Evolutionary conservation across 2,888 invertebrate species (phyloP), one percentile per base, ranked within the genome.

Genomic region (Epicampocera succincta): DNA sequence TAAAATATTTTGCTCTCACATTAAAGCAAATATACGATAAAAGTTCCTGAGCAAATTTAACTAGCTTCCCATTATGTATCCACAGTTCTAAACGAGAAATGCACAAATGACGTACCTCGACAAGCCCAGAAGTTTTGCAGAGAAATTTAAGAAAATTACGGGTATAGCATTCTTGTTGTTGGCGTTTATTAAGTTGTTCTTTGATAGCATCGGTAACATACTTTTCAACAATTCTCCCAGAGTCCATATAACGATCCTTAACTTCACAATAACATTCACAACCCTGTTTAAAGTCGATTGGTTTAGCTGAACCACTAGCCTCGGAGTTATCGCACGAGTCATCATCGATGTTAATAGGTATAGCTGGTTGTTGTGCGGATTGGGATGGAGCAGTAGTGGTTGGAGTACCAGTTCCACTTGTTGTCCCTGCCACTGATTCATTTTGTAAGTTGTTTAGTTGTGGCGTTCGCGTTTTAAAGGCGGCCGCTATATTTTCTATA

Each of bases 41-140:
- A 69, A 99, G 91, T 91, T 99, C 99, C 90, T 98, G 98, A 0
- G 98, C 98, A 21, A 96, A 94, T 86, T 97, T 95, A 92, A 96
- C 96, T 69, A 98, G 92, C 93, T 99, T 99, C 80, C 98, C 98
- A 89, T 98, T 98, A 90, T 98, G 98, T 76, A 99, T 92, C 98
- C 98, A 99, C 86, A 95, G 94, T 90, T 99, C 99, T 19, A 99
- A 92, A 0, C 96, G 94, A 3, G 90, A 86, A 15, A 90, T 89
- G 3, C 89, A 90, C 11, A 90, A 82, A 2, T 88, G 87, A 9
- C 90, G 89, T 21, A 94, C 94, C 91, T 98, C 98, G 0, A 94
- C 94, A 77, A 98, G 94, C 0, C 99, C 98, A 84, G 96, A 95
- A 0, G 97, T 95, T 0, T 95, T 94, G 0, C 97, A 95, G 40